phyloP scores from a whole-genome alignment of 2,888 invertebrate genomes.

The Neoitamus cyanurus region DNA sequence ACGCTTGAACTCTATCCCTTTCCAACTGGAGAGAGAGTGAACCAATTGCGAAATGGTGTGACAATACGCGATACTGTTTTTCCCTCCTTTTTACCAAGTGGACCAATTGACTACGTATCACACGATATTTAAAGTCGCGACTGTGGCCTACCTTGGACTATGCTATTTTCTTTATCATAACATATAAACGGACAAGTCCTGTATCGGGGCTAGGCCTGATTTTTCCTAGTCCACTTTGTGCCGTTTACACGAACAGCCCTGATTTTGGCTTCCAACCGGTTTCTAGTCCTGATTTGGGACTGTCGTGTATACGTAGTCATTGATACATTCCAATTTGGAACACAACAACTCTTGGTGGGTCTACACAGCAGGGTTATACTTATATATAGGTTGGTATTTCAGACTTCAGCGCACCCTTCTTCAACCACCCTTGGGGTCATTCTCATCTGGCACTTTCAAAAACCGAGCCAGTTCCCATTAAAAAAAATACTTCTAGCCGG shows the following conservation, averaged over 20 bases:
- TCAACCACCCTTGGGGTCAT: neutral
- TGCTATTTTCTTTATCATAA: too few relatives aligned
- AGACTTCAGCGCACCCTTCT: neutral
- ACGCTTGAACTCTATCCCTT: neutral
- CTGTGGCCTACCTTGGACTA: too few relatives aligned
- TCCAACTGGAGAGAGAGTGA: neutral
- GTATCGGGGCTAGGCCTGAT: too few relatives aligned
- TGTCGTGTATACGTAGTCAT: too few relatives aligned
- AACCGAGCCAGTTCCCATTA: neutral
- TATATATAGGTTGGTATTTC: too few relatives aligned
- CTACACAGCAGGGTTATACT: neutral
- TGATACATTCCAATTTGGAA: neutral
- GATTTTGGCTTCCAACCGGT: too few relatives aligned
- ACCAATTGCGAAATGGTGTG: neutral
- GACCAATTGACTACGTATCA: neutral
- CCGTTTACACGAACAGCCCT: too few relatives aligned
- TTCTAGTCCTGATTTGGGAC: too few relatives aligned
- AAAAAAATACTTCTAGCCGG: neutral
- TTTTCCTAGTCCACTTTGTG: too few relatives aligned
- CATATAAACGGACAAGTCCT: too few relatives aligned
- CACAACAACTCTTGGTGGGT: neutral
- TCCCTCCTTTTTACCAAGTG: neutral
- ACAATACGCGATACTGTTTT: neutral
- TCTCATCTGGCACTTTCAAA: neutral
- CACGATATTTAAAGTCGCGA: too few relatives aligned